Evolutionary conservation across 2,888 invertebrate genomes (phyloP).

Genomic region (Lysandra coridon): DNA sequence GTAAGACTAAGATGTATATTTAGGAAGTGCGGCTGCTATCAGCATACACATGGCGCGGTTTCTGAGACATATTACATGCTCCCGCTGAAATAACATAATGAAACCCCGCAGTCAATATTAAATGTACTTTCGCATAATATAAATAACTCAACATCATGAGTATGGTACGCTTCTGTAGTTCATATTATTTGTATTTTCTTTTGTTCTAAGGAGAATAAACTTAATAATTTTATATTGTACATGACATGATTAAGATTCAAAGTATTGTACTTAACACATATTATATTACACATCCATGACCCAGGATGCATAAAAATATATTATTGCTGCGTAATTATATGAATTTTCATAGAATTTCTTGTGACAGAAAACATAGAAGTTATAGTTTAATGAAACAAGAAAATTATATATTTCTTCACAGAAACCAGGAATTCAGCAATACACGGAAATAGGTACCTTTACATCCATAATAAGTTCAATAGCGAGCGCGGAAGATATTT

Average conservation of each 20-base stretch:
- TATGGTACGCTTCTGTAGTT: background rate
- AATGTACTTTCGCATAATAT: conserved; percentile 4
- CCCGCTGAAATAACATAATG: conserved; percentile 20
- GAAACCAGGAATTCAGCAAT: background rate
- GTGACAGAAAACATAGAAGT: too few relatives aligned
- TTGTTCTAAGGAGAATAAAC: background rate
- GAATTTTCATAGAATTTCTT: too few relatives aligned
- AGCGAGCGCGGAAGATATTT: conserved; percentile 17
- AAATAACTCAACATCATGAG: background rate
- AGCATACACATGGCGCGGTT: background rate
- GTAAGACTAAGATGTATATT: background rate
- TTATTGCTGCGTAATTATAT: too few relatives aligned
- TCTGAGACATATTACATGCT: conserved; percentile 17
- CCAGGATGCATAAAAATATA: too few relatives aligned
- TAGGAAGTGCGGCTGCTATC: background rate
- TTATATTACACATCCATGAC: too few relatives aligned
- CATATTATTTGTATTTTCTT: background rate
- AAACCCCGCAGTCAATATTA: conserved; percentile 20
- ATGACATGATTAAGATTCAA: too few relatives aligned
- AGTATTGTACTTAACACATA: too few relatives aligned
- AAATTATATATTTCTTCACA: background rate
- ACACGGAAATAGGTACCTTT: background rate
- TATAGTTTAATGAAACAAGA: too few relatives aligned
- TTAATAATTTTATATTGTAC: too few relatives aligned
- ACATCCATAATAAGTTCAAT: background rate